Evolutionary conservation across 2,797 vertebrate genomes (phyloP).

Genomic region (Spheniscus humboldti): DNA sequence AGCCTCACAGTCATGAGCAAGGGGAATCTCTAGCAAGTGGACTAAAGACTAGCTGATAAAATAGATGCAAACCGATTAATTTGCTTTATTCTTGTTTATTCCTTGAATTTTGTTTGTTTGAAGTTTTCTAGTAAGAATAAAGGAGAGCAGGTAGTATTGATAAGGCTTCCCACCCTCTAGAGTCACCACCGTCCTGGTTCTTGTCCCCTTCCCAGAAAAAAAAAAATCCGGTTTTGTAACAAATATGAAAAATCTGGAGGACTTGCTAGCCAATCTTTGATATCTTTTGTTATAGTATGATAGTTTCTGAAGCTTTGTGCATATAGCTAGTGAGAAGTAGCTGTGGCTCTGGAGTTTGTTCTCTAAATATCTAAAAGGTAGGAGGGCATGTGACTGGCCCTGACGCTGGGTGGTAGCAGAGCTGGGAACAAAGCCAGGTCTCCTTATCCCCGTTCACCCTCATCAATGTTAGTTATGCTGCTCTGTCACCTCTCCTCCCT

Average conservation of each 20-base stretch:
- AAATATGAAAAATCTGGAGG: not conserved
- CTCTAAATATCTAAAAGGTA: not conserved
- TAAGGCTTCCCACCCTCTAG: not conserved
- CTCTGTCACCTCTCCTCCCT: not conserved
- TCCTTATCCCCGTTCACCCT: not conserved
- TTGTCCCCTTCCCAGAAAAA: rapidly evolving
- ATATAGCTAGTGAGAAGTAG: not conserved
- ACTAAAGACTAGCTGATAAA: not conserved
- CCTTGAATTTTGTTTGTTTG: not conserved
- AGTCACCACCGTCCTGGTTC: not conserved
- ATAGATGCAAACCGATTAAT: not conserved
- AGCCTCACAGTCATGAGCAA: not conserved
- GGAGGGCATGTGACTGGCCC: not conserved
- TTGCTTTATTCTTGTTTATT: not conserved
- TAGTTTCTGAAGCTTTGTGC: not conserved
- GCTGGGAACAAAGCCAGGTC: not conserved
- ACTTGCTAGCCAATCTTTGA: not conserved
- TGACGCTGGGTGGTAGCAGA: not conserved
- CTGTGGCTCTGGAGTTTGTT: not conserved
- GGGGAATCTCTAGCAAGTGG: not conserved
- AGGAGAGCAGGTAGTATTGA: not conserved
- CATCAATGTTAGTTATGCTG: rapidly evolving
- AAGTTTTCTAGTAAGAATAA: not conserved
- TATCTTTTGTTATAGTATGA: not conserved
- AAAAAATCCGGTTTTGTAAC: not conserved